Evolutionary conservation across 2,888 invertebrate genomes (phyloP).

Genomic region (Monoplex corrugatus): DNA sequence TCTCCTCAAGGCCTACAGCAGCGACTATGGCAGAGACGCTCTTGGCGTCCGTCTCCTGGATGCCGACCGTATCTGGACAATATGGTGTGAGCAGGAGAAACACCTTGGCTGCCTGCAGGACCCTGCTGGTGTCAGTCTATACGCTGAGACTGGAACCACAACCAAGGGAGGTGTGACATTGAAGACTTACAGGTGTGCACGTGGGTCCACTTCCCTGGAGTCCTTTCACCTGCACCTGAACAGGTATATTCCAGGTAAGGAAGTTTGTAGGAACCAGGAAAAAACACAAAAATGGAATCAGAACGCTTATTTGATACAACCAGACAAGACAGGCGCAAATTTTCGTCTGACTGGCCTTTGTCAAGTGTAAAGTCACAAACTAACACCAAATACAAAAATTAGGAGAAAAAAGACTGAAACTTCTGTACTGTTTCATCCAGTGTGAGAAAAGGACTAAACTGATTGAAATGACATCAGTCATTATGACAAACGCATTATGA

Average conservation of each 20-base stretch:
- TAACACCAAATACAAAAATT: no score
- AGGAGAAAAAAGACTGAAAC: no score
- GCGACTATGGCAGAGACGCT: constrained; percentile 24
- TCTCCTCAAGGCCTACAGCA: constrained; percentile 49
- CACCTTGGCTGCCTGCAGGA: constrained; percentile 55
- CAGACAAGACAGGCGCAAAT: no score
- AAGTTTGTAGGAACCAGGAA: no score
- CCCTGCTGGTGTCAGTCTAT: constrained; percentile 44
- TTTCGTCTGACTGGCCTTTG: no score
- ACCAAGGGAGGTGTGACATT: constrained; percentile 62
- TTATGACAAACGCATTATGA: no score
- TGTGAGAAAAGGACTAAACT: no score
- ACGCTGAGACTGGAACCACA: constrained; percentile 55
- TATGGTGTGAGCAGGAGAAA: constrained; percentile 40
- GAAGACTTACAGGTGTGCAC: constrained; percentile 63
- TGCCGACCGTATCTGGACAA: constrained; percentile 34
- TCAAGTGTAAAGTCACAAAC: no score
- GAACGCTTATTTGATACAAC: no score
- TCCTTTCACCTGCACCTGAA: constrained; percentile 62
- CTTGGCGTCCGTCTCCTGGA: constrained; percentile 60
- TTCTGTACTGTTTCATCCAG: no score
- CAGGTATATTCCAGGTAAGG: constrained; percentile 45
- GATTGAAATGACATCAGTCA: no score
- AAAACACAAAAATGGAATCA: no score
- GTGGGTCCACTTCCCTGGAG: constrained; percentile 68